Percentiles rank a stretch among this genome's conserved stretches.
phyloP scores from a whole-genome alignment of 1,140 invertebrate genomes.

The Propsilocerus akamusi region DNA sequence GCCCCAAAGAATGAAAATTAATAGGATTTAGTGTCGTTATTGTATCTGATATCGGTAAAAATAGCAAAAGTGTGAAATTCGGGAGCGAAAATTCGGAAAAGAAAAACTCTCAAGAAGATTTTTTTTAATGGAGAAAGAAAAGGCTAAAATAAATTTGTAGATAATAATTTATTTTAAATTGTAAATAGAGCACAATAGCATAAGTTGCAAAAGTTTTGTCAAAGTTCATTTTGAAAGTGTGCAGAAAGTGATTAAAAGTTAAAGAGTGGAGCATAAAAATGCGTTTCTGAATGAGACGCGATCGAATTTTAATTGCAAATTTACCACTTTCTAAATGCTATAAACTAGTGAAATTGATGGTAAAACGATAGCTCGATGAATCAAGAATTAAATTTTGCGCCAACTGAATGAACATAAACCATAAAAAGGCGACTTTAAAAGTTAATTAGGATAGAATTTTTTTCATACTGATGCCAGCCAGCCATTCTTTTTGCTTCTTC shows the following conservation, averaged over 20 bases:
- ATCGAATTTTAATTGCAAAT: constrained; percentile 2
- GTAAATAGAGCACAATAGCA: not conserved
- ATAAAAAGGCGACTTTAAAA: no score
- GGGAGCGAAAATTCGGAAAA: not conserved
- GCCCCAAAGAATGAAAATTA: constrained; percentile 2
- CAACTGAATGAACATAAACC: no score
- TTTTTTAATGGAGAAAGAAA: constrained; percentile 1
- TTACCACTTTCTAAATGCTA: not conserved
- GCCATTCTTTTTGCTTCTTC: constrained; percentile 4
- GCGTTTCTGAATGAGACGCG: not conserved
- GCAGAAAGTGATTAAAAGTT: not conserved
- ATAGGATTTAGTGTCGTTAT: constrained; percentile 1
- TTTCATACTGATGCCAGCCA: not conserved
- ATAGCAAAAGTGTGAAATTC: constrained; percentile 1
- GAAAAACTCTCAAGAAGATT: not conserved
- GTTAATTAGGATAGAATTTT: constrained; percentile 1
- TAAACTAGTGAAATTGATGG: not conserved
- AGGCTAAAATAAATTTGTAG: not conserved
- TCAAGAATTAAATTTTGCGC: no score
- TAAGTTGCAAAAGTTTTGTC: not conserved
- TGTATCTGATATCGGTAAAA: not conserved
- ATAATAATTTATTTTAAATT: constrained; percentile 3
- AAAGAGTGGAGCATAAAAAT: constrained; percentile 1
- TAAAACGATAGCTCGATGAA: not conserved
- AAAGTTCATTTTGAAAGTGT: not conserved